Evolutionary conservation across 1,140 invertebrate genomes (phyloP), one percentile per base, ranked within the genome.

Genomic region (Bombus fervidus): DNA sequence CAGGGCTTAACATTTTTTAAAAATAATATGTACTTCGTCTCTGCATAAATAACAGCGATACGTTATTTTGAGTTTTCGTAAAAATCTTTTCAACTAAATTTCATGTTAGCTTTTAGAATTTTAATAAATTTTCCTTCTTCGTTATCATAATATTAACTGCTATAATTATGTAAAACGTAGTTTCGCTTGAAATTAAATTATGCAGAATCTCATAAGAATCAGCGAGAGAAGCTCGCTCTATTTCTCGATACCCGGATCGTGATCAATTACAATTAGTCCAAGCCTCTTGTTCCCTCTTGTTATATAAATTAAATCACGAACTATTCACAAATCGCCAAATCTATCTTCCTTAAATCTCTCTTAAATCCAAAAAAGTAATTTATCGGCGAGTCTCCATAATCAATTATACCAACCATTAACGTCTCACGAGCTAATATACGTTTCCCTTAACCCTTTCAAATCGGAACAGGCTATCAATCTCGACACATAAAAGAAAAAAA

Each of bases 361-460:
- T 37, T 22, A 68, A 69, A 69, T 39, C 9, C 22, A 22, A 39
- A 74, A 74, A 53, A 74, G 8, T 22, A 74, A 74, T 73, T 73
- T 73, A 73, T 18, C 39, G n/a, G n/a, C 41, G 12, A 43, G 34
- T 31, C n/a, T 28, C n/a, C 31, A 43, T 31, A 74, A 74, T 74
- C 43, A 53, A 74, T 74, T 74, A 74, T n/a, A 59, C 43, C 15
- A 13, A 15, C 53, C 43, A 59, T 76, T 76, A 76, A 59, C 74
- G 74, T 76, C 34, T 10, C 22, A 13, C 47, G 47, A 37, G n/a
- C 12, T 57, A 34, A 53, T 59, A 59, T 75, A 57, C 31, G 47
- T 59, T 76, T 76, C 25, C 34, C 22, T 59, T 76, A 59, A 59
- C 31, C 31, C 47, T 76, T 66, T 59, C 43, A 13, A 39, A 76